A percentile compares a stretch with the other conserved stretches of the same genome.
phyloP scores from a whole-genome alignment of 2,797 vertebrate genomes.

The Pangasius sanitwongsei region DNA sequence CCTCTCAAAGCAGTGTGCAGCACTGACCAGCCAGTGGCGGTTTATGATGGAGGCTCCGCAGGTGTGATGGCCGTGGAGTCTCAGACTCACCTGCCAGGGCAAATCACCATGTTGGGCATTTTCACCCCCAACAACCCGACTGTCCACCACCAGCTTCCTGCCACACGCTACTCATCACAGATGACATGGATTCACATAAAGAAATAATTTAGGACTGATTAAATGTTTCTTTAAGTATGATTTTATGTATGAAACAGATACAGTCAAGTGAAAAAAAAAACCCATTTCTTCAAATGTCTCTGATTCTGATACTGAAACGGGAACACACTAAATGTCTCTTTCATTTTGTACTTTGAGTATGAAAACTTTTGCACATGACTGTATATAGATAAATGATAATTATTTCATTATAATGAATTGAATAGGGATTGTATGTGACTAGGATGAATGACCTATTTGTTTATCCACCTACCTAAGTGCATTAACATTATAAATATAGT shows the following conservation, averaged over 20 bases:
- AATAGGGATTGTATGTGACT: neutral
- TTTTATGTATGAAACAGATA: neutral
- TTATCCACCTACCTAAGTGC: no score
- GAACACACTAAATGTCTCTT: neutral
- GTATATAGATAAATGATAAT: neutral
- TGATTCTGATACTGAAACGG: neutral
- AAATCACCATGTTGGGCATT: conserved; percentile 85
- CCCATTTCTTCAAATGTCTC: neutral
- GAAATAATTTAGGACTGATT: neutral
- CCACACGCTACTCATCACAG: conserved; percentile 80
- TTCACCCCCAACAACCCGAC: conserved; percentile 87
- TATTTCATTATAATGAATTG: neutral
- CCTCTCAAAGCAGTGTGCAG: conserved; percentile 94
- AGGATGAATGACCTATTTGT: neutral
- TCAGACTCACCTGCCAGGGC: conserved; percentile 95
- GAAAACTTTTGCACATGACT: neutral
- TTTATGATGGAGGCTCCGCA: conserved; percentile 88
- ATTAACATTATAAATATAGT: neutral
- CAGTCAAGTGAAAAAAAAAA: neutral
- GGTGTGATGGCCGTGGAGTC: conserved; percentile 81
- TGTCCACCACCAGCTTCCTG: conserved; percentile 79
- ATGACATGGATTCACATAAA: conserved; percentile 1
- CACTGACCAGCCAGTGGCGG: conserved; percentile 87
- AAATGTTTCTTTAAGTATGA: neutral
- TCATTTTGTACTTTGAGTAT: neutral